These are phyloP conservation scores for Lasioglossum villosulum DNA, from an alignment of 2,888 invertebrate genomes.

Conservation along the genomic window DNA sequence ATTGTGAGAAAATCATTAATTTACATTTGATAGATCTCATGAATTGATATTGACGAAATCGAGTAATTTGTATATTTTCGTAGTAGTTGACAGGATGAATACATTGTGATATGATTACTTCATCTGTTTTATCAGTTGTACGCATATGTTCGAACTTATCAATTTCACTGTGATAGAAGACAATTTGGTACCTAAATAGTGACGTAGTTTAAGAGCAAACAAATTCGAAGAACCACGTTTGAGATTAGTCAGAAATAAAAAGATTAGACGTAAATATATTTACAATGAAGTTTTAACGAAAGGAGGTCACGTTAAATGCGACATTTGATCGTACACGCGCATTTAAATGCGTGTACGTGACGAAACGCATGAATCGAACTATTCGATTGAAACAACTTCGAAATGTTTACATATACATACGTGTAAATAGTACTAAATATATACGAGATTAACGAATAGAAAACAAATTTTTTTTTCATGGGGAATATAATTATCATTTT, in stretches of 20 bases:
- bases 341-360: constrained; percentile 63
- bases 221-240: not conserved
- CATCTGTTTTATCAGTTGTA: not conserved
- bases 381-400: constrained; percentile 1
- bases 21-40: not conserved
- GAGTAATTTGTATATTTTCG: not conserved
- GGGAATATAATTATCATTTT: not conserved
- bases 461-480: not conserved
- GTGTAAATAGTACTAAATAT: not conserved
- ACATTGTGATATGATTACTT: not conserved
- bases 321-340: constrained; percentile 10
- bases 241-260: constrained; percentile 21
- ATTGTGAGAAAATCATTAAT: not conserved
- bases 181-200: constrained; percentile 1
- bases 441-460: not conserved
- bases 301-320: constrained; percentile 36
- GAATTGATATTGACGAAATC: not conserved
- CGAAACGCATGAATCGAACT: constrained; percentile 51
- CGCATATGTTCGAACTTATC: constrained; percentile 38
- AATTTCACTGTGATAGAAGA: not conserved
- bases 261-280: constrained; percentile 26
- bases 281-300: constrained; percentile 30
- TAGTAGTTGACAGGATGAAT: not conserved
- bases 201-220: constrained; percentile 18
- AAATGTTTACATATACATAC: not conserved